Evolutionary conservation across 1,140 invertebrate species (phyloP), one percentile per base, ranked within the genome.

Genomic region (Tyrophagus putrescentiae): DNA sequence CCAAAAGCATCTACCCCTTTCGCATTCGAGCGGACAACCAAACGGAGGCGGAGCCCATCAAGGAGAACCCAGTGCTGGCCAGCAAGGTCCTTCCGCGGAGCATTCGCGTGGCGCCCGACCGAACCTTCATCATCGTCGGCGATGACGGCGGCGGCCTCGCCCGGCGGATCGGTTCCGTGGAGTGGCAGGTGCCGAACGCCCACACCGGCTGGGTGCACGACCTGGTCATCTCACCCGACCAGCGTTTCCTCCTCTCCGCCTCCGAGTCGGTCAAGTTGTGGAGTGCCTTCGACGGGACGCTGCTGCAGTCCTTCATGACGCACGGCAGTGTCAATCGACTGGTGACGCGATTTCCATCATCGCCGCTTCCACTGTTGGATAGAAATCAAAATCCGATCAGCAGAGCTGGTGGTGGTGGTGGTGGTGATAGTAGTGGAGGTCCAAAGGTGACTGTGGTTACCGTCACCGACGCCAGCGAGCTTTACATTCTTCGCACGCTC

Each of bases 281-380:
- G 56, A 4, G 6, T 13, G 13, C 52, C 21, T 25, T n/a, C 1
- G 56, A 57, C 32, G 56, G 56, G 3, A 57, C 32, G 28, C n/a
- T 57, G n/a, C 25, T 57, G 31, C 56, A 57, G 31, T 25, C 56
- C 25, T 57, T 57, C 25, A 44, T 21, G 6, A 57, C 31, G 18
- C 32, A 57, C n/a, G 33, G 56, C 11, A 23, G 32, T 4, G 52
- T 54, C 21, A 9, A 13, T 27, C 52, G 52, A 27, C 27, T 54
- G 25, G n/a, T 54, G 4, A 34, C 39, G 1, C 52, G 25, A n/a
- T 32, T 27, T 42, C n/a, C n/a, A n/a, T n/a, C n/a, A n/a, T n/a
- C n/a, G n/a, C n/a, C n/a, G n/a, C n/a, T n/a, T n/a, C n/a, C n/a
- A n/a, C n/a, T n/a, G n/a, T n/a, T n/a, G n/a, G 48, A 3, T 27